Base-by-base conservation (phyloP, 2,797 vertebrate species). In the Gadopsis marmoratus region DNA sequence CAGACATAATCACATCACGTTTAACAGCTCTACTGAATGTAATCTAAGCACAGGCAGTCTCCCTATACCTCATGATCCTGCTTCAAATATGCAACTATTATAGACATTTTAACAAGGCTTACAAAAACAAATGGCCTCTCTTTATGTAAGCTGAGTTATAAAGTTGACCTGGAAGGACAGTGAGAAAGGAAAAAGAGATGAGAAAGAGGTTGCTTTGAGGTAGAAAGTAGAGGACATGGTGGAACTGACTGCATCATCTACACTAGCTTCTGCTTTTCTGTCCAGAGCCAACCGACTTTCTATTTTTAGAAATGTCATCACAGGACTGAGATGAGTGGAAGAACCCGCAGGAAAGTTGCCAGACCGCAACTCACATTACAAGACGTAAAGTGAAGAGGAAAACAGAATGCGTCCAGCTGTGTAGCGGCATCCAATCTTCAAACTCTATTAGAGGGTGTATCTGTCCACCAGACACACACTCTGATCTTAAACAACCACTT, bases 241-340 rank as follows among this genome's bases (percentile, higher is more conserved):
- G 80, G 74, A 72, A 78, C 67, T 65, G 71, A 82, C 59, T 84
- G 55, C 56, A 82, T 87, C 74, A 60, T 81, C 78, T 58, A 63
- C 47, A 84, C 79, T 26, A 53, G 76, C 23, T 84, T 61, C 71
- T 55, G 56, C 62, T 14, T 73, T 75, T 83, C 81, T 78, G 37
- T 86, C 78, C 66, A 63, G 55, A 80, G 68, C 63, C 65, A 75
- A 69, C 14, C 73, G 54, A 71, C 31, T 35, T 81, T 71, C 83
- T 91, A 91, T 86, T 91, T 91, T 86, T 76, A 86, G 83, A 82
- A 85, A 74, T 64, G 47, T 71, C 78, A 71, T 79, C 54, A 60
- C 48, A 73, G 55, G 72, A 56, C 45, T 45, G 80, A 75, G 63
- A 86, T 59, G 71, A 87, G 71, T 13, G 9, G 74, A 71, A 43